Conservation (phyloP, 2,797 vertebrate species). For the Pipistrellus kuhlii region DNA sequence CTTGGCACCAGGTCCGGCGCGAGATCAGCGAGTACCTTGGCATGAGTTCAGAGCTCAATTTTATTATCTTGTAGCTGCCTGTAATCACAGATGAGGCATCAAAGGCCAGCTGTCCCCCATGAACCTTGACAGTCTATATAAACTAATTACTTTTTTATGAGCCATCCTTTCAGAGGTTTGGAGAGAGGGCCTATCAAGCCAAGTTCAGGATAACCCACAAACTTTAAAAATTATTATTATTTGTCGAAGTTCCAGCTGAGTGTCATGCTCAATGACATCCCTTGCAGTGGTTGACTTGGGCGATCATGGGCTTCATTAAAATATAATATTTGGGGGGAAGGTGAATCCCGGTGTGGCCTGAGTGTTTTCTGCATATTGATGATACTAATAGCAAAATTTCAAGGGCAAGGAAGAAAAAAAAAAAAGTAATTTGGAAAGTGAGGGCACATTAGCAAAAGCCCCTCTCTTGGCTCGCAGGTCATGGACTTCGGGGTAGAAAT, state of each 20-base stretch:
- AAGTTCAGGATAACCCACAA: conserved; percentile 70
- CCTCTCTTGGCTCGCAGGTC: background rate
- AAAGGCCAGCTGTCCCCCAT: conserved; percentile 84
- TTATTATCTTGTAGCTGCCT: conserved; percentile 83
- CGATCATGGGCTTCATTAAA: conserved; percentile 61
- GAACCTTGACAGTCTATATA: conserved; percentile 82
- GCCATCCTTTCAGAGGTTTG: conserved; percentile 74
- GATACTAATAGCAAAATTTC: background rate
- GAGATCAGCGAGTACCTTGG: conserved; percentile 80
- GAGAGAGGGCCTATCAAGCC: conserved; percentile 69
- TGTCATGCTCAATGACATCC: conserved; percentile 23
- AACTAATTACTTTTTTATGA: conserved; percentile 80
- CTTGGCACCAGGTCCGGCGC: conserved; percentile 67
- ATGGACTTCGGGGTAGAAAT: background rate
- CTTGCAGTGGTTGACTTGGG: background rate
- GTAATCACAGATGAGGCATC: conserved; percentile 81
- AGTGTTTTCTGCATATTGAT: background rate
- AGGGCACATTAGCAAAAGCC: background rate
- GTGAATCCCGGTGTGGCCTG: background rate
- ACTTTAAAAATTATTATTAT: conserved; percentile 74
- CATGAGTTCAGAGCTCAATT: conserved; percentile 77
- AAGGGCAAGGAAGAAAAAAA: background rate
- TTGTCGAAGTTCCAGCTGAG: conserved; percentile 67
- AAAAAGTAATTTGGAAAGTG: background rate
- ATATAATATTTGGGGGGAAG: background rate